Percentiles rank a stretch among this genome's conserved stretches.
Conservation (phyloP, 2,797 vertebrate species). For the Lagodon rhomboides region DNA sequence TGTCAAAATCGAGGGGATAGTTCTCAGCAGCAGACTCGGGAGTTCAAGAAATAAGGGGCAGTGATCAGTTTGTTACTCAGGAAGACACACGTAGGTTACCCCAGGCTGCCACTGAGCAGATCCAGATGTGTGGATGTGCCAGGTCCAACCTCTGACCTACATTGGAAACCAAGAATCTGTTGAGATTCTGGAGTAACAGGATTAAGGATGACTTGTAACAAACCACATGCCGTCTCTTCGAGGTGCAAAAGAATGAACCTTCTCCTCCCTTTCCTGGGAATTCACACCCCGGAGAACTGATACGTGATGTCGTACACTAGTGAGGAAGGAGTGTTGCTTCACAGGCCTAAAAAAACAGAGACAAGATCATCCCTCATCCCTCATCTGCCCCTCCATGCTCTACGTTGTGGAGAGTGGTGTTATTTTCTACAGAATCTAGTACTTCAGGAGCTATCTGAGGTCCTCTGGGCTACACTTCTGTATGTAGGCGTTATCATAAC, state of each 20-base stretch:
- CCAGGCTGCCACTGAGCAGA: slow-evolving; percentile 32
- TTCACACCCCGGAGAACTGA: slow-evolving; percentile 13
- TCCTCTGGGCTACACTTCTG: slow-evolving; percentile 15
- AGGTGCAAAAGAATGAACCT: slow-evolving; percentile 6
- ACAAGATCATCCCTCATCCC: slow-evolving; percentile 31
- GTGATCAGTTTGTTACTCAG: not conserved
- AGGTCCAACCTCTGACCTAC: slow-evolving; percentile 12
- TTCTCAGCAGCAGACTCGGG: slow-evolving; percentile 12
- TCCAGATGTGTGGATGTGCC: slow-evolving; percentile 56
- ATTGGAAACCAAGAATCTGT: slow-evolving; percentile 25
- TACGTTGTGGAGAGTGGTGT: slow-evolving; percentile 23
- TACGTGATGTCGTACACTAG: slow-evolving; percentile 5
- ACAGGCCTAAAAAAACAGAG: slow-evolving; percentile 31
- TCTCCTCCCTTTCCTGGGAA: slow-evolving; percentile 27
- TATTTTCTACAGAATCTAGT: slow-evolving; percentile 18
- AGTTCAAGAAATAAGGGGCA: not conserved
- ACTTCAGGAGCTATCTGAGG: slow-evolving; percentile 25
- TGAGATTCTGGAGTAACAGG: slow-evolving; percentile 24
- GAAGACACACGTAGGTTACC: slow-evolving; percentile 1
- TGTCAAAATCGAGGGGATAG: not conserved
- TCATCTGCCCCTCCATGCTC: slow-evolving; percentile 30
- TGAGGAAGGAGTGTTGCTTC: slow-evolving; percentile 25
- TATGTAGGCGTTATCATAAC: slow-evolving; percentile 5
- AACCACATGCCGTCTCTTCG: slow-evolving; percentile 25
- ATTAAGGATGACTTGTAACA: slow-evolving; percentile 43